Percentiles rank a stretch among this genome's conserved stretches.
Conservation (phyloP, 35 echinoderm and acorn worm genomes). For the Antedon bifida region DNA sequence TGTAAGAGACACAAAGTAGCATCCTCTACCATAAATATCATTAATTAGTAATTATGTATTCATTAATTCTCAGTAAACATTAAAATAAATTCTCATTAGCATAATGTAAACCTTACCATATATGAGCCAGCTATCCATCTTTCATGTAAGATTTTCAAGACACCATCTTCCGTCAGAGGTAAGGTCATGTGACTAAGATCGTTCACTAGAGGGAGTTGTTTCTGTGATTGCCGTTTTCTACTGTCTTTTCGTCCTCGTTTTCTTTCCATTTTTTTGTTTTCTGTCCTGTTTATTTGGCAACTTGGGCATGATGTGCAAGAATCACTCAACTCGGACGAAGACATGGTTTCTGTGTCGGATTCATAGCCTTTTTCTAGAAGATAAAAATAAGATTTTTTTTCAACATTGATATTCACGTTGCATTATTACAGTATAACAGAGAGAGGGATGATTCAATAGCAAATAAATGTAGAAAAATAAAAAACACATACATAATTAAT, state of each 20-base stretch:
- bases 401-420: too few species aligned
- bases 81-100: background rate
- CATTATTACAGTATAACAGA: too few species aligned
- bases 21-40: too few species aligned
- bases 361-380: background rate
- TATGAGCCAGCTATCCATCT: constrained; percentile 58
- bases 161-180: constrained; percentile 65
- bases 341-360: background rate
- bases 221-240: background rate
- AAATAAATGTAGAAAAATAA: too few species aligned
- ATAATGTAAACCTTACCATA: constrained; percentile 22
- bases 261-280: background rate
- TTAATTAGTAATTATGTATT: too few species aligned
- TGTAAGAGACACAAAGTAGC: too few species aligned
- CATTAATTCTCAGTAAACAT: too few species aligned
- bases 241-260: background rate
- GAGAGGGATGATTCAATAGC: too few species aligned
- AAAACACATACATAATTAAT: too few species aligned
- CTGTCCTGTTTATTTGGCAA: background rate
- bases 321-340: background rate
- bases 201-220: background rate
- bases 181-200: constrained; percentile 65
- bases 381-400: too few species aligned
- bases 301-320: background rate
- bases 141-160: constrained; percentile 44